Evolutionary conservation across 1,140 invertebrate genomes (phyloP).

Genomic region (Drosophila ohnishii): DNA sequence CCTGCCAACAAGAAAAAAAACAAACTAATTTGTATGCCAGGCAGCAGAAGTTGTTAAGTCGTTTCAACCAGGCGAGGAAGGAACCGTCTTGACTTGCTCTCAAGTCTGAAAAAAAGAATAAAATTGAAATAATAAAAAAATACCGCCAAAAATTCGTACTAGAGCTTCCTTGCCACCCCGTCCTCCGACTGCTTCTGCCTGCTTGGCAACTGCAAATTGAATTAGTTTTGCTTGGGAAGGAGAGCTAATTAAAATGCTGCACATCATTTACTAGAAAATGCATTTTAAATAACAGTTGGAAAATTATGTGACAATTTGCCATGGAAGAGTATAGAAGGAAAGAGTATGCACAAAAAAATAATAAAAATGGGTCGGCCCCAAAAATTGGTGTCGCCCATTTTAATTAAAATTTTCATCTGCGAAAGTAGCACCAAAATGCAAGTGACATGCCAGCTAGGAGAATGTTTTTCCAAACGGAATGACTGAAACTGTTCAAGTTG

Average conservation of each 20-base stretch:
- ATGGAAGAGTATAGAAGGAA: slow-evolving; percentile 11
- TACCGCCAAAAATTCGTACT: slow-evolving; percentile 34
- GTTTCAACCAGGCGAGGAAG: slow-evolving; percentile 57
- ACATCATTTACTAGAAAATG: slow-evolving; percentile 71
- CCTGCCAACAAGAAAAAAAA: background rate
- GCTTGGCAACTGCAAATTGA: slow-evolving; percentile 55
- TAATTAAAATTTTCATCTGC: slow-evolving; percentile 38
- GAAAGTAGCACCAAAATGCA: slow-evolving; percentile 5
- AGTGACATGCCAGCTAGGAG: background rate
- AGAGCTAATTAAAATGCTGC: slow-evolving; percentile 74
- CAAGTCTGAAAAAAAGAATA: slow-evolving; percentile 49
- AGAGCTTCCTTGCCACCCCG: background rate
- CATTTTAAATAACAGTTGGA: slow-evolving; percentile 72
- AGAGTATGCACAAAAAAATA: slow-evolving; percentile 6
- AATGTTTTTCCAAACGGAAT: slow-evolving; percentile 16
- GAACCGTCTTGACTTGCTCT: slow-evolving; percentile 55
- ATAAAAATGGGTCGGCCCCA: background rate
- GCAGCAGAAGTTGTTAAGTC: slow-evolving; percentile 68
- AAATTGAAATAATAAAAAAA: slow-evolving; percentile 33
- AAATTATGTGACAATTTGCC: slow-evolving; percentile 57
- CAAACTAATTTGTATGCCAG: slow-evolving; percentile 76
- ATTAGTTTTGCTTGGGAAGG: slow-evolving; percentile 51
- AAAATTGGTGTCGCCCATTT: slow-evolving; percentile 32
- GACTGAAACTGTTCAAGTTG: slow-evolving; percentile 11
- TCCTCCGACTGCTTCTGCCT: slow-evolving; percentile 7